A percentile compares a stretch with the other conserved stretches of the same genome.
phyloP scores from a whole-genome alignment of 1,140 invertebrate species.

The Nilaparvata lugens region DNA sequence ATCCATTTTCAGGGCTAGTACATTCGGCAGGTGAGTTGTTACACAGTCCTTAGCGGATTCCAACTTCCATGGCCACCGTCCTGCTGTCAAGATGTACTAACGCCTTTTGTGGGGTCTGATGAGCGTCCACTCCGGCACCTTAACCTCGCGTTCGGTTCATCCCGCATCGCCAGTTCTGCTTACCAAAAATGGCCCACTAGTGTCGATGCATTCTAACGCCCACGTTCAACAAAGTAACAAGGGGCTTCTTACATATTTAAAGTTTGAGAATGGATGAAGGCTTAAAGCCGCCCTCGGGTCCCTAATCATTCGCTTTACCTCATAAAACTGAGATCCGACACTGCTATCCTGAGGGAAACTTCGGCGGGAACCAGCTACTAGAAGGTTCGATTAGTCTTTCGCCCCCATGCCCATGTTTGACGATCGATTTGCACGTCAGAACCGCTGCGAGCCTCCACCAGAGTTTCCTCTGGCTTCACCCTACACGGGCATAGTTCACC shows the following conservation, averaged over 20 bases:
- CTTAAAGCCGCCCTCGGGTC: conserved; percentile 65
- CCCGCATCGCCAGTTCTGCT: conserved; percentile 85
- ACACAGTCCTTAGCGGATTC: no score
- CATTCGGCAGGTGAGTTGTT: conserved; percentile 19
- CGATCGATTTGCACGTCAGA: conserved; percentile 90
- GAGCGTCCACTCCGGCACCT: no score
- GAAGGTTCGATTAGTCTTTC: conserved; percentile 91
- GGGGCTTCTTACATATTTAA: conserved; percentile 69
- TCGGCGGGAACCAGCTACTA: conserved; percentile 85
- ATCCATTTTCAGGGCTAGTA: conserved; percentile 9
- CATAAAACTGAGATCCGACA: background rate
- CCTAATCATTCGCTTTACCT: conserved; percentile 84
- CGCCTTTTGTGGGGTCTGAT: no score
- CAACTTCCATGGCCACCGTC: no score
- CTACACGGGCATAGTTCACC: conserved; percentile 84
- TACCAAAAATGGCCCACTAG: conserved; percentile 85
- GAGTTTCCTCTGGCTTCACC: conserved; percentile 80
- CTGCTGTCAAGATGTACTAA: no score
- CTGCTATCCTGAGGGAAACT: conserved; percentile 84
- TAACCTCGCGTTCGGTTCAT: conserved; percentile 30
- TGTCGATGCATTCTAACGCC: conserved; percentile 48
- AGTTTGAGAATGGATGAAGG: conserved; percentile 84
- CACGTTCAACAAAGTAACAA: conserved; percentile 57
- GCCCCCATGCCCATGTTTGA: conserved; percentile 82
- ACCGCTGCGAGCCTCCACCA: conserved; percentile 79